phyloP scores from a whole-genome alignment of 2,113 vertebrate genomes.

The Columba livia region DNA sequence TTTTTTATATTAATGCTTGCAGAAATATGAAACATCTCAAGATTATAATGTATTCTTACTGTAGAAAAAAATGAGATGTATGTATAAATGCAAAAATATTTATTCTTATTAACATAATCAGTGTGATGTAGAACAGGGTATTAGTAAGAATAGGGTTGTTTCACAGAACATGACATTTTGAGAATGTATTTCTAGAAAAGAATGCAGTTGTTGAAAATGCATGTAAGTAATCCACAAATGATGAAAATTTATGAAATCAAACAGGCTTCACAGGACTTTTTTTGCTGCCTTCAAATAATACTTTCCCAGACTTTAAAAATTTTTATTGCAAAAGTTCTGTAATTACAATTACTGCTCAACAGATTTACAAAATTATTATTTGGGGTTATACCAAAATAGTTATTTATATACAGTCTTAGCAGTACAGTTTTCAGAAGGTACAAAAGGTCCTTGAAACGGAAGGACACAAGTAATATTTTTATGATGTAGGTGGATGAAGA shows the following conservation, averaged over 20 bases:
- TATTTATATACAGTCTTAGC: not conserved
- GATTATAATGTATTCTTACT: not conserved
- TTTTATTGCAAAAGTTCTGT: not conserved
- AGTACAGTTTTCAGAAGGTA: not conserved
- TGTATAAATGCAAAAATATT: conserved; percentile 20
- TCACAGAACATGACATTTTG: not conserved
- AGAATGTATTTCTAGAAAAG: not conserved
- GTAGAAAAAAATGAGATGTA: not conserved
- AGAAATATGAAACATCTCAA: not conserved
- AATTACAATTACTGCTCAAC: not conserved
- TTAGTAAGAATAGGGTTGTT: not conserved
- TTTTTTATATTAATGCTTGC: not conserved
- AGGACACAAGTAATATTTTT: not conserved
- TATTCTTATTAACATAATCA: not conserved
- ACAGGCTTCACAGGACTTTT: not conserved
- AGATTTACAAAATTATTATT: not conserved
- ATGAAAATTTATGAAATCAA: not conserved
- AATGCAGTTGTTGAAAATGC: not conserved
- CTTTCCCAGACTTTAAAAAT: not conserved
- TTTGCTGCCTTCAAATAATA: not conserved
- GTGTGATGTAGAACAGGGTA: not conserved
- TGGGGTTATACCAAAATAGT: not conserved
- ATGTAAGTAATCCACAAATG: not conserved
- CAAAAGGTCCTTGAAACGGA: not conserved
- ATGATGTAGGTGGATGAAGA: conserved; percentile 44